Percentiles rank a stretch among this genome's conserved stretches.
These are phyloP conservation scores for Gymnothorax javanicus DNA, from an alignment of 2,797 vertebrate genomes.

Conservation along the genomic window DNA sequence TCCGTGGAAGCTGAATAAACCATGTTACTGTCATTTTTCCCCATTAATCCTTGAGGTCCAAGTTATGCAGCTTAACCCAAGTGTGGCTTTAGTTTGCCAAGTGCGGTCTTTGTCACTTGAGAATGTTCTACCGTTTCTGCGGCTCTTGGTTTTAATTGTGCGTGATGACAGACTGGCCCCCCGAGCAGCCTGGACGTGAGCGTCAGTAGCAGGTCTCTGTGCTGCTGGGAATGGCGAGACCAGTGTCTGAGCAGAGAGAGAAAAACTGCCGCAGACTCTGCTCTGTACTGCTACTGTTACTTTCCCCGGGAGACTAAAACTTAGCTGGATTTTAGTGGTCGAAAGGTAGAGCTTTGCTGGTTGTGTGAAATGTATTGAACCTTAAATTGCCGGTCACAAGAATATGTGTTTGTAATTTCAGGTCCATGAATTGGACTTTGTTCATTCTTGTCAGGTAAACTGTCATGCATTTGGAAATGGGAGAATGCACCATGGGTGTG, in stretches of 20 bases:
- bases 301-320: neutral
- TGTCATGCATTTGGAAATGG: neutral
- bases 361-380: neutral
- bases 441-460: neutral
- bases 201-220: neutral
- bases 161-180: constrained; percentile 12
- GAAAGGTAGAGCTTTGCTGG: constrained; percentile 4
- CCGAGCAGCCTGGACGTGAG: neutral
- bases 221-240: neutral
- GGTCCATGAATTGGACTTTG: neutral
- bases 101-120: neutral
- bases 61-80: neutral
- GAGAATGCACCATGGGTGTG: neutral
- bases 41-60: neutral
- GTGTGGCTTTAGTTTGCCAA: neutral
- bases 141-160: neutral
- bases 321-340: neutral
- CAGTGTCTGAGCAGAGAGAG: neutral
- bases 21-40: neutral
- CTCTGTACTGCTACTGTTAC: constrained; percentile 2
- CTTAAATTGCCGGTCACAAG: neutral
- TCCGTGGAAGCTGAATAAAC: neutral
- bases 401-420: neutral
- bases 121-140: neutral
- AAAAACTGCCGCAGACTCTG: neutral